Evolutionary conservation across 2,113 vertebrate species (phyloP).

Genomic region (Pedetes capensis): DNA sequence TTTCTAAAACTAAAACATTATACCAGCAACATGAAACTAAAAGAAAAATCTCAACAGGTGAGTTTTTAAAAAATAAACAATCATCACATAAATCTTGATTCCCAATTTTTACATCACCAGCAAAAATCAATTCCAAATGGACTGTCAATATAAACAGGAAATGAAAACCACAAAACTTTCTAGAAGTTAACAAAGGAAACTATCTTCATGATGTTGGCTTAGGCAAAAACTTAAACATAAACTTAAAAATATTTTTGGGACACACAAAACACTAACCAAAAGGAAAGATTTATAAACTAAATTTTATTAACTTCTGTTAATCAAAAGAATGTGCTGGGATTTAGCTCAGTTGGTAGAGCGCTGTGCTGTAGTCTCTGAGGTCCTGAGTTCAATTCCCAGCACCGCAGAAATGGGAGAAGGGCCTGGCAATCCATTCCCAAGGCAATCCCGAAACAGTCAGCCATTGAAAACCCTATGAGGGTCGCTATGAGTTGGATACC

Average conservation of each 20-base stretch:
- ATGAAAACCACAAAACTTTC: not conserved
- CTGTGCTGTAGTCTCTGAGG: too few species aligned
- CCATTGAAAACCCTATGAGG: too few species aligned
- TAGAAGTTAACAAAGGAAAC: slow-evolving; percentile 12
- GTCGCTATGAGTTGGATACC: too few species aligned
- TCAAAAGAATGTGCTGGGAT: not conserved
- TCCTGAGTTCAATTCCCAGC: too few species aligned
- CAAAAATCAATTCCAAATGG: slow-evolving; percentile 27
- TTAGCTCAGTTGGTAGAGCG: too few species aligned
- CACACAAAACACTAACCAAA: not conserved
- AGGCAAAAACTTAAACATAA: slow-evolving; percentile 27
- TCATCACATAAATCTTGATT: not conserved
- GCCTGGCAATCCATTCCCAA: too few species aligned
- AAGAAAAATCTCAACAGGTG: not conserved
- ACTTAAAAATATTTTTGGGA: not conserved
- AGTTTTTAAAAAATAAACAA: not conserved
- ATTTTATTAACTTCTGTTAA: not conserved
- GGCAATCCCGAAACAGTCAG: too few species aligned
- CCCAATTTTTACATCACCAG: not conserved
- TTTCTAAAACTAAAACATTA: slow-evolving; percentile 24
- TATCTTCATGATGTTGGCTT: not conserved
- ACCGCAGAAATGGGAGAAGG: too few species aligned
- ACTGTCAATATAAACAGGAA: slow-evolving; percentile 15
- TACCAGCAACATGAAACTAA: not conserved
- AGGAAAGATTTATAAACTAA: slow-evolving; percentile 8